phyloP scores from a whole-genome alignment of 2,113 vertebrate genomes.

The Callithrix jacchus region DNA sequence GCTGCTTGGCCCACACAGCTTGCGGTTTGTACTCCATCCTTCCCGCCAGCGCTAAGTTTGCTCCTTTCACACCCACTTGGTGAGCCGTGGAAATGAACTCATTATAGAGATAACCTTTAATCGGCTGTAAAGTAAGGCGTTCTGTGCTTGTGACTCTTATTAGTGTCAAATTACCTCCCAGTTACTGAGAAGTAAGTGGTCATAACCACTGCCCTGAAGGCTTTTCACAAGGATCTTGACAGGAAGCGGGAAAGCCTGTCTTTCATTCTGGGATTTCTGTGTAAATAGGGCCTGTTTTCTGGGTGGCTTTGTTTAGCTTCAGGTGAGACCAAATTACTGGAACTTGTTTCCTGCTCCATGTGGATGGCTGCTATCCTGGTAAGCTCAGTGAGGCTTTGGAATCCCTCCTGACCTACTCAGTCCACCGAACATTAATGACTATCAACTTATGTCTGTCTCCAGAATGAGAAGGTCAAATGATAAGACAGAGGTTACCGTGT shows the following conservation, averaged over 20 bases:
- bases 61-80: not conserved
- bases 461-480: not conserved
- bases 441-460: not conserved
- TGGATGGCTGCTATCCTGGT: not conserved
- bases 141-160: not conserved
- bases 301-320: constrained; percentile 17
- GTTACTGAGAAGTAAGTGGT: not conserved
- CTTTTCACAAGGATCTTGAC: not conserved
- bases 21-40: not conserved
- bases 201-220: not conserved
- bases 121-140: not conserved
- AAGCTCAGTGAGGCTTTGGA: not conserved
- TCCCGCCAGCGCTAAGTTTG: not conserved
- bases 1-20: not conserved
- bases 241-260: not conserved
- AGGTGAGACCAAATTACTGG: not conserved
- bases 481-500: not conserved
- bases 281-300: not conserved
- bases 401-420: not conserved
- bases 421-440: not conserved
- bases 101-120: constrained; percentile 6
- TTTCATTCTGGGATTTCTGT: not conserved
- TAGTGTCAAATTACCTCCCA: not conserved
- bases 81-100: not conserved
- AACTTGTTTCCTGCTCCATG: not conserved